Base-by-base conservation (phyloP, 2,113 vertebrate genomes). In the Sturnira hondurensis region DNA sequence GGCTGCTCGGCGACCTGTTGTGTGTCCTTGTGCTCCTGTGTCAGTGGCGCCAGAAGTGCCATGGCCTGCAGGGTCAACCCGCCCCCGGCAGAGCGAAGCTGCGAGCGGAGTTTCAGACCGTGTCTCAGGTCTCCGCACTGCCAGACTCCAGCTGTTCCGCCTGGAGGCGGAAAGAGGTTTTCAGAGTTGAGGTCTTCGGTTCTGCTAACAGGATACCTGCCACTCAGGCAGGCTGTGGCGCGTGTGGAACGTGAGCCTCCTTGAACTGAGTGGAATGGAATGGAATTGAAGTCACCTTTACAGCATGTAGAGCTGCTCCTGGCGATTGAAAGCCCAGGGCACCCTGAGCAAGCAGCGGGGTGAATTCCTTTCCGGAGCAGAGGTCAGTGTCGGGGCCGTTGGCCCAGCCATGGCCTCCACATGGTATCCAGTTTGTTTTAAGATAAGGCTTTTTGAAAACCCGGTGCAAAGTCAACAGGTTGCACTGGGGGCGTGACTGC, bases 1-100 rank as follows among this genome's bases (percentile, higher is more conserved):
- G 13, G 6, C 56, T 20, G n/a, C 33, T 19, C 28, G 1, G 1
- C 7, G 31, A 10, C 17, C 16, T 3, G 0, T 6, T 17, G 0
- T 3, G 11, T 36, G 2, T 33, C 54, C 13, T 12, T 14, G 0
- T 4, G 70, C 7, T 11, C 81, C 19, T 2, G 1, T 13, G 43
- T 56, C 0, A 2, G 13, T n/a, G 68, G 38, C 2, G 31, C 4
- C 7, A 31, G 50, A 81, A 3, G 10, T 13, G n/a, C 36, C 12
- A 16, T 2, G 45, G 52, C 33, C 50, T 8, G 3, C 13, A 11
- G 8, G 4, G 1, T 1, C n/a, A n/a, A 1, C 63, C 45, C 73
- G 22, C 31, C 20, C 63, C 63, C 65, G 41, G 0, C 26, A 12
- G 19, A 3, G 22, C 4, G 31, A 20, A n/a, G 7, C 15, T 50